Evolutionary conservation across 2,888 invertebrate genomes (phyloP).

Genomic region (Cerceris ruficornis): DNA sequence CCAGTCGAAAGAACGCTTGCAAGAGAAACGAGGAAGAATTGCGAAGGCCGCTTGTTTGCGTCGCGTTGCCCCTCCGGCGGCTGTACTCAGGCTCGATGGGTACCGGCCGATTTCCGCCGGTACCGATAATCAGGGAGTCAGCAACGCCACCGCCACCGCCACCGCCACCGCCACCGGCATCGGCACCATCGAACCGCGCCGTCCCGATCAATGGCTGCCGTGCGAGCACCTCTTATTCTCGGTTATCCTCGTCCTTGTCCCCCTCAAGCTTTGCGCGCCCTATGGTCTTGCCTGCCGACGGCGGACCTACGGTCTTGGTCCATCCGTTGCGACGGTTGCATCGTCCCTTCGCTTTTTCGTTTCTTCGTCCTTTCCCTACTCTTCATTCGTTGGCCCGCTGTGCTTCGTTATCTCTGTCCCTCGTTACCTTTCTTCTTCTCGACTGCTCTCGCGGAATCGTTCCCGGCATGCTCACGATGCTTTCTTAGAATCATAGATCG

Average conservation of each 20-base stretch:
- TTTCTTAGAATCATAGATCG: not conserved
- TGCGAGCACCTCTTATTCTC: not conserved
- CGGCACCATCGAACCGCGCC: no score
- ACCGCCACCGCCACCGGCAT: no score
- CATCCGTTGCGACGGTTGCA: no score
- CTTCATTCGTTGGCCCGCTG: not conserved
- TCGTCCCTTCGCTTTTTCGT: not conserved
- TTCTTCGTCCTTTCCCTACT: not conserved
- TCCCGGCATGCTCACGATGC: not conserved
- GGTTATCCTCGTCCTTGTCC: not conserved
- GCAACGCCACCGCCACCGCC: no score
- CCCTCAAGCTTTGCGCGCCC: not conserved
- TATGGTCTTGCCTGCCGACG: slow-evolving; percentile 11
- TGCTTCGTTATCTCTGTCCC: not conserved
- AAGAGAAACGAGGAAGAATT: not conserved
- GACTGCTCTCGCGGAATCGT: no score
- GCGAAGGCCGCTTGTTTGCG: not conserved
- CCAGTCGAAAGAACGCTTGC: not conserved
- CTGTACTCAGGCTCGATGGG: not conserved
- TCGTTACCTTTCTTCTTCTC: not conserved
- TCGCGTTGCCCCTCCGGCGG: not conserved
- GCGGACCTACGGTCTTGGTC: not conserved
- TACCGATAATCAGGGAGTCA: no score
- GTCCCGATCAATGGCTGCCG: not conserved
- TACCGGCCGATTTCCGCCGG: no score